A percentile compares a stretch with the other conserved stretches of the same genome.
These are phyloP conservation scores for Chionodraco myersi DNA, from an alignment of 2,113 vertebrate species.

Conservation along the genomic window DNA sequence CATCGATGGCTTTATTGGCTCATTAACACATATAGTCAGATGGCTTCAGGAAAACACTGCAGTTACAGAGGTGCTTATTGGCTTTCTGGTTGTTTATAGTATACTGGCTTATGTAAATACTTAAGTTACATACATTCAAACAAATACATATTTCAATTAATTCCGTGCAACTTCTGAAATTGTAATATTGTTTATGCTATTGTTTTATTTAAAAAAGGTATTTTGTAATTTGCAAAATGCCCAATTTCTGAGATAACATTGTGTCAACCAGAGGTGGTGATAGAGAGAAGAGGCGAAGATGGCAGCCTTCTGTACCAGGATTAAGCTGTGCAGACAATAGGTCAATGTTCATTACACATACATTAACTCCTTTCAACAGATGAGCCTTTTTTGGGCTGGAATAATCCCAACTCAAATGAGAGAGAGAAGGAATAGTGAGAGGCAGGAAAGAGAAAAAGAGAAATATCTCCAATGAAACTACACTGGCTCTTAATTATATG, in stretches of 20 bases:
- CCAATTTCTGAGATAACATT: not conserved
- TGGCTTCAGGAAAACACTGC: not conserved
- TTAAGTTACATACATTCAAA: not conserved
- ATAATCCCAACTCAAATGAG: constrained; percentile 17
- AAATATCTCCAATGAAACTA: constrained; percentile 77
- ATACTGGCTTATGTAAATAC: not conserved
- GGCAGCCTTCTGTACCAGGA: not conserved
- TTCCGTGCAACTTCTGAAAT: not conserved
- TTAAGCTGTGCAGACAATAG: constrained; percentile 38
- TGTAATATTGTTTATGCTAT: not conserved
- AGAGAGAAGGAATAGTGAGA: not conserved
- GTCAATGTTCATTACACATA: constrained; percentile 63
- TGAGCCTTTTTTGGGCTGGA: constrained; percentile 36
- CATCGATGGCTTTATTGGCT: constrained; percentile 24
- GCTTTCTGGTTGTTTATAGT: not conserved
- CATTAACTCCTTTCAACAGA: constrained; percentile 58
- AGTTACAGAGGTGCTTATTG: not conserved
- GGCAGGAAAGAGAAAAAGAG: constrained; percentile 15
- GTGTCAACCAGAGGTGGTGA: not conserved
- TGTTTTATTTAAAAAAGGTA: not conserved
- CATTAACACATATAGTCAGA: constrained; percentile 17
- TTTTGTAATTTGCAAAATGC: not conserved
- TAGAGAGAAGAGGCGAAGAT: not conserved
- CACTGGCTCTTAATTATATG: constrained; percentile 80
- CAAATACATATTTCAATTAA: not conserved